These are phyloP conservation scores for Nesometra sesokonis DNA, from an alignment of 35 echinoderm and acorn worm genomes.

Conservation along the genomic window DNA sequence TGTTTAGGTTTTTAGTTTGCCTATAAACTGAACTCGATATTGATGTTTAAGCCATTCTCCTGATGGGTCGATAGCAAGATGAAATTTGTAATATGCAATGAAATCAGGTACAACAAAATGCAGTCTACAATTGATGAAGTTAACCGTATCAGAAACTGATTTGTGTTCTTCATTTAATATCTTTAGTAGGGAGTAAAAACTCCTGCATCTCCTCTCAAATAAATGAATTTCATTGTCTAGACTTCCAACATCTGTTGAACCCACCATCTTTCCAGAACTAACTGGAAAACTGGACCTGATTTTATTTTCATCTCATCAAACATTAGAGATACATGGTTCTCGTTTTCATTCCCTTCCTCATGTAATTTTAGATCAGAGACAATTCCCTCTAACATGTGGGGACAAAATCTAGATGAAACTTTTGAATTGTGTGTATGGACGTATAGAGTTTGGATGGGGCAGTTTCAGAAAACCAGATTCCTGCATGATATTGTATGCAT, in stretches of 20 bases:
- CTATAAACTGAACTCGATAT: no score
- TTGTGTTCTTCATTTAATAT: no score
- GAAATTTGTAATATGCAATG: not conserved
- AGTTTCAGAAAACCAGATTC: slow-evolving; percentile 29
- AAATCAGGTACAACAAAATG: no score
- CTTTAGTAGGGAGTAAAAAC: not conserved
- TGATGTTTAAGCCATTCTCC: no score
- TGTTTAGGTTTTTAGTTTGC: not conserved
- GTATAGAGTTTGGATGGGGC: slow-evolving; percentile 35
- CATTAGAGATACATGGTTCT: not conserved
- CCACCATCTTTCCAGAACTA: slow-evolving; percentile 5
- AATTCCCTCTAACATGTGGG: slow-evolving; percentile 2
- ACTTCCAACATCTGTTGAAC: slow-evolving; percentile 6
- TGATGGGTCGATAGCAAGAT: no score
- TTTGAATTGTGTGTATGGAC: not conserved
- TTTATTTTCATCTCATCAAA: slow-evolving; percentile 48
- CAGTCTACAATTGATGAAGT: no score
- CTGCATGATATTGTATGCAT: slow-evolving; percentile 36
- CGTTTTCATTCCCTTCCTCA: not conserved
- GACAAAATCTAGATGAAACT: not conserved
- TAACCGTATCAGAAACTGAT: no score
- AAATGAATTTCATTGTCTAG: not conserved
- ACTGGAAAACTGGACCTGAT: slow-evolving; percentile 1
- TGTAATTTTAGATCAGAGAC: not conserved
- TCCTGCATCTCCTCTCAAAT: slow-evolving; percentile 8